These are phyloP conservation scores for Bursaphelenchus okinawaensis DNA, from an alignment of 2,888 invertebrate species.

Conservation along the genomic window DNA sequence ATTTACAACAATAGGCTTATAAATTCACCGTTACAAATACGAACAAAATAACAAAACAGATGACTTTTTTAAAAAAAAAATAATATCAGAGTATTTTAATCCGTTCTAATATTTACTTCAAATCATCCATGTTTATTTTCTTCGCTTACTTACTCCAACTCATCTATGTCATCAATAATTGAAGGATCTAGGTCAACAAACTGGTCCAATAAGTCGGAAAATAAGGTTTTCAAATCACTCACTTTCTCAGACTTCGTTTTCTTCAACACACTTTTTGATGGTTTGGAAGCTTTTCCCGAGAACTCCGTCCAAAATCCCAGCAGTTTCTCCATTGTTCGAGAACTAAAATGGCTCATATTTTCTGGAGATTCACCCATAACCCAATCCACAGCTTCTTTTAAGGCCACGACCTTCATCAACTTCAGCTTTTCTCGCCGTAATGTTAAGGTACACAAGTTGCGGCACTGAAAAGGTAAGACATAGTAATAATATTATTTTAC, in stretches of 20 bases:
- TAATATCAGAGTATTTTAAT: too few relatives aligned
- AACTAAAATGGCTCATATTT: neutral
- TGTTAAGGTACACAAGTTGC: constrained; percentile 2
- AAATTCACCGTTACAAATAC: too few relatives aligned
- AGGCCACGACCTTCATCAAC: neutral
- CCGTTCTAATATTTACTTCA: too few relatives aligned
- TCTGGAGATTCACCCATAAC: neutral
- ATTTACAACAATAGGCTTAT: too few relatives aligned
- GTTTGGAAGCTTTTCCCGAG: neutral
- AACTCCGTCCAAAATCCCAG: neutral
- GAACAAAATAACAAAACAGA: too few relatives aligned
- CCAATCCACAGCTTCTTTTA: constrained; percentile 8
- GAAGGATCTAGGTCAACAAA: neutral
- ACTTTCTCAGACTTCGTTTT: neutral
- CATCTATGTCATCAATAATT: neutral
- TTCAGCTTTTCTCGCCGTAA: constrained; percentile 5
- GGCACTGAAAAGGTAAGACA: constrained; percentile 14
- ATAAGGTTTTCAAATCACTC: neutral
- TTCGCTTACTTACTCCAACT: too few relatives aligned
- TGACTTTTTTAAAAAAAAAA: too few relatives aligned
- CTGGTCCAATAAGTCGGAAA: neutral
- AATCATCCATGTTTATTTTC: too few relatives aligned
- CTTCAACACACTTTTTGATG: neutral
- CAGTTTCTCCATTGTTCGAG: constrained; percentile 1
- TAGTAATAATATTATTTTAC: neutral